phyloP scores from a whole-genome alignment of 2,113 vertebrate species.

The Ginglymostoma cirratum region DNA sequence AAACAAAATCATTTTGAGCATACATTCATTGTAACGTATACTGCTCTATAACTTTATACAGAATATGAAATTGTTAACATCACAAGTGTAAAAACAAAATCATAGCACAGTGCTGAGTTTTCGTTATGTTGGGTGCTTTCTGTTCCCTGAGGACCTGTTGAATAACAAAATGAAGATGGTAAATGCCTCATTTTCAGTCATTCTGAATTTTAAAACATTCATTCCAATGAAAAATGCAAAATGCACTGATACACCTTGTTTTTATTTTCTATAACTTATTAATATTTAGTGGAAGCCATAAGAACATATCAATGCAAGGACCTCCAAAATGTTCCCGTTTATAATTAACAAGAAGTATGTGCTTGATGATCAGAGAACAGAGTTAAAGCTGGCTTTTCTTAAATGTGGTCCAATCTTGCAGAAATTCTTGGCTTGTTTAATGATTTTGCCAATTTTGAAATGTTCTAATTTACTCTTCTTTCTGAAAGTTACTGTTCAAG shows the following conservation, averaged over 20 bases:
- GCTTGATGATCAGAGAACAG: too few relatives aligned
- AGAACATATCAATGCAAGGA: background rate
- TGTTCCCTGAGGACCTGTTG: background rate
- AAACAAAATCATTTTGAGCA: background rate
- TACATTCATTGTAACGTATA: background rate
- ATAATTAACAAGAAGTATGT: background rate
- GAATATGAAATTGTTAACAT: constrained; percentile 23
- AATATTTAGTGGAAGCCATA: background rate
- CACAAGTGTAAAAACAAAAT: background rate
- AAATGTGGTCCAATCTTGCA: background rate
- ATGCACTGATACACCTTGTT: background rate
- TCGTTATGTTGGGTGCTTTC: background rate
- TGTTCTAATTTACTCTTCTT: background rate
- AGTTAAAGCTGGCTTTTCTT: background rate
- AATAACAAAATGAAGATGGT: background rate
- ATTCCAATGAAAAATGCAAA: background rate
- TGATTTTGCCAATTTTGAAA: background rate
- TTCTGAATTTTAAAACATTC: background rate
- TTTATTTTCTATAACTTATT: background rate
- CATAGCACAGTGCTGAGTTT: background rate
- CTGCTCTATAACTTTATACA: background rate
- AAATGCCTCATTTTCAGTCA: background rate
- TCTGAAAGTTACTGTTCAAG: background rate
- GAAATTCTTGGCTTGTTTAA: background rate
- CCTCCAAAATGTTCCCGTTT: background rate